Base-by-base conservation (phyloP, 2,888 invertebrate species). In the Acronicta aceris region DNA sequence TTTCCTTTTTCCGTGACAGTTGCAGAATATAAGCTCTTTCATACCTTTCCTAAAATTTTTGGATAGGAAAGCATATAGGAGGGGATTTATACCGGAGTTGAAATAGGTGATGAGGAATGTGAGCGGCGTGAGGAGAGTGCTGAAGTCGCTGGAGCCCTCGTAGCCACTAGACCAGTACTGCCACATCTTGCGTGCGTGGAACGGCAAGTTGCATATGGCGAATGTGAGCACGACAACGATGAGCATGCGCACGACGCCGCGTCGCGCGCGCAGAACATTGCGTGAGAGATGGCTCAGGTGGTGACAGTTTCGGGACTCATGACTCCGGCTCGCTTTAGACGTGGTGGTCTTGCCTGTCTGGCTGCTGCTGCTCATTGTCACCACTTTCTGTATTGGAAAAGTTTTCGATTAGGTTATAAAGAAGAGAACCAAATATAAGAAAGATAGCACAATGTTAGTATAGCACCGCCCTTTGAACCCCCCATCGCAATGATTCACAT, bases 21-120 rank as follows among this genome's bases (percentile, higher is more conserved):
- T 93, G 83, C 97, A 97, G 65, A 96, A 95, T 38, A 98, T 88
- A 25, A 98, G 95, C 87, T 98, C 98, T 65, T 96, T 95, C 96
- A 98, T 98, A 17, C 98, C 98, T 82, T 97, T 97, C 56, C 98
- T 95, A 88, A 98, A 98, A 83, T 97, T 97, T 66, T 97, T 96
- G 5, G 96, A 96, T 54, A 98, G 94, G 86, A 98, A 98, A 5
- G 98, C 98, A 90, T 98, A 99, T 9, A 99, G 95, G 53, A 98
- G 93, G 0, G 98, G 98, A 91, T 99, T 98, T 69, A 98, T 96
- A 49, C 97, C 98, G 16, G 98, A 98, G 94, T 98, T 98, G 89
- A 97, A 96, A 88, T 98, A 99, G 45, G 98, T 96, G 76, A 98
- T 96, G 65, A 98, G 96, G 89, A 98, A 98, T 25, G 98, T 98